Conservation (phyloP, 1,140 invertebrate species). For the Zelostemma sp. region DNA sequence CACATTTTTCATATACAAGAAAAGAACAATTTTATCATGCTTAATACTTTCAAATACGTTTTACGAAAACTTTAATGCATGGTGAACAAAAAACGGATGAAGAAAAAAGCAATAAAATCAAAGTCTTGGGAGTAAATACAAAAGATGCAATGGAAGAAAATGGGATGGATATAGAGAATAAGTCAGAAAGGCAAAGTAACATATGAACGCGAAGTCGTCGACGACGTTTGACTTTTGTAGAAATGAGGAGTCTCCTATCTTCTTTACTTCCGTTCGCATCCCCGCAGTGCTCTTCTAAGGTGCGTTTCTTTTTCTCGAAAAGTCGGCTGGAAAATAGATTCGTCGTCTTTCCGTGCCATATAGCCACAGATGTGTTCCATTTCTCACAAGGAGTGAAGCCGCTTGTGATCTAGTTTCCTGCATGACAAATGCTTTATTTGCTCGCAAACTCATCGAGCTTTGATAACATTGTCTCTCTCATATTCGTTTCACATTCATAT, state of each 20-base stretch:
- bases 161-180: neutral
- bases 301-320: conserved; percentile 13
- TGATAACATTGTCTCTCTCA: conserved; percentile 7
- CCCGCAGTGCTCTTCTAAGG: conserved; percentile 12
- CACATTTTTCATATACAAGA: too few species aligned
- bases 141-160: neutral
- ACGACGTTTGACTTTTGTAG: conserved; percentile 36
- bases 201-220: conserved; percentile 10
- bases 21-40: too few species aligned
- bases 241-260: conserved; percentile 20
- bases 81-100: neutral
- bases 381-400: conserved; percentile 27
- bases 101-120: conserved; percentile 7
- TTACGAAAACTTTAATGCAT: too few species aligned
- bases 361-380: conserved; percentile 40
- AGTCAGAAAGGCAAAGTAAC: conserved; percentile 6
- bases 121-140: neutral
- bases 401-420: conserved; percentile 11
- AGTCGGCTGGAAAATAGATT: conserved; percentile 24
- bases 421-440: conserved; percentile 26
- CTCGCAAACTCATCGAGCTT: conserved; percentile 26
- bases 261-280: conserved; percentile 3
- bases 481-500: neutral
- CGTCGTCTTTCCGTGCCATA: conserved; percentile 40
- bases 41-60: too few species aligned